These are phyloP conservation scores for Drosophila punjabiensis DNA, from an alignment of 1,140 invertebrate species.

Conservation along the genomic window DNA sequence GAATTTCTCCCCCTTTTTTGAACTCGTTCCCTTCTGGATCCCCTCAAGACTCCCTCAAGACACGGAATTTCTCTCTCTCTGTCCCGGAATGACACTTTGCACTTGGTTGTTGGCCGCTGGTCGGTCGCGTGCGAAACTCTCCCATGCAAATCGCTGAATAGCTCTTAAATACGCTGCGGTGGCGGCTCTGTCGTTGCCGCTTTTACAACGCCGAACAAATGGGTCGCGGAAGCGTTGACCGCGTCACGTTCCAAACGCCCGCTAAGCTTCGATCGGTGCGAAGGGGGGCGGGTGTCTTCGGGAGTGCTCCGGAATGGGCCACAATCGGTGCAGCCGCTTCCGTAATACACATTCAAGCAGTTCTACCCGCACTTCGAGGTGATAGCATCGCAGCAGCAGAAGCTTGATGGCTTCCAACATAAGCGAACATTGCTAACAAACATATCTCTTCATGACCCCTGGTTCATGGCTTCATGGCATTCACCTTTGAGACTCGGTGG, in stretches of 20 bases:
- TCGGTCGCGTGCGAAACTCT: constrained; percentile 80
- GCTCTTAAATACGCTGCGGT: constrained; percentile 78
- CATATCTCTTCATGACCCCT: constrained; percentile 19
- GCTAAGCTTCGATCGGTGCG: constrained; percentile 8
- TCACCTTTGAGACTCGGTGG: constrained; percentile 7
- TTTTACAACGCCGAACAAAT: constrained; percentile 67
- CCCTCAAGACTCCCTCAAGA: constrained; percentile 7
- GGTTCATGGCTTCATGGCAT: constrained; percentile 21
- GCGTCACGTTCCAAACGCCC: constrained; percentile 74
- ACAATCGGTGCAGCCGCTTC: constrained; percentile 35
- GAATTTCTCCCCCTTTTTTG: constrained; percentile 41
- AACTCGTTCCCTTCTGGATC: constrained; percentile 11
- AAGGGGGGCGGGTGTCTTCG: not conserved
- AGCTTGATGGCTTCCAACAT: constrained; percentile 3
- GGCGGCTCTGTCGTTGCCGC: constrained; percentile 37
- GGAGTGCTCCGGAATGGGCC: constrained; percentile 16
- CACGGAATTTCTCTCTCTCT: constrained; percentile 12
- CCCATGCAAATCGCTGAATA: constrained; percentile 74
- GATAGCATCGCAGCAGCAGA: constrained; percentile 23
- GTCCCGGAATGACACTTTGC: constrained; percentile 32
- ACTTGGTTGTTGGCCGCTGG: constrained; percentile 35
- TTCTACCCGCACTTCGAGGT: constrained; percentile 35
- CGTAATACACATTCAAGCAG: constrained; percentile 54
- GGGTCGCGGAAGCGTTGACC: constrained; percentile 77
- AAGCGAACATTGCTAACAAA: constrained; percentile 29